phyloP scores from a whole-genome alignment of 2,797 vertebrate species.

The Sebastes miniatus region DNA sequence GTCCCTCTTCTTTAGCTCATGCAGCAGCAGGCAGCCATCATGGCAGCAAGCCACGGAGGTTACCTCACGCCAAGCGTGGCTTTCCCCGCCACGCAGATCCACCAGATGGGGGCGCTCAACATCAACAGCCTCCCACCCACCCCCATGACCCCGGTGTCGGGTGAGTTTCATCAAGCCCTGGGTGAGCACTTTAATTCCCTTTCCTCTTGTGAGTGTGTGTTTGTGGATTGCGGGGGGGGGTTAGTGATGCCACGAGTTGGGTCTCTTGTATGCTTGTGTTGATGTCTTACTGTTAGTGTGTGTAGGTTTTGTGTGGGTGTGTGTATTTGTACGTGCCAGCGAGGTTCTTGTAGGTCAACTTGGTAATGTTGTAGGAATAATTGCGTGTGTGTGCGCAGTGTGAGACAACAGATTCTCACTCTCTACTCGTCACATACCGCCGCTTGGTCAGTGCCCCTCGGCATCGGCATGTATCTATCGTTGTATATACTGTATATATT shows the following conservation, averaged over 20 bases:
- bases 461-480: too few species aligned
- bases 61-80: conserved; percentile 94
- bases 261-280: neutral
- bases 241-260: neutral
- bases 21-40: conserved; percentile 98
- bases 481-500: too few species aligned
- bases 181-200: conserved; percentile 82
- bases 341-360: conserved; percentile 9
- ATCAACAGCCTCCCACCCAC: conserved; percentile 93
- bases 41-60: conserved; percentile 94
- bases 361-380: conserved; percentile 28
- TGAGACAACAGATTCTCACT: too few species aligned
- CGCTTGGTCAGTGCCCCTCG: too few species aligned
- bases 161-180: conserved; percentile 84
- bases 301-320: conserved; percentile 17
- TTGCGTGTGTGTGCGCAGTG: neutral
- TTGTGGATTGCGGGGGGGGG: neutral
- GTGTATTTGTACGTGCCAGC: conserved; percentile 3
- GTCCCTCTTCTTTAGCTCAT: conserved; percentile 89
- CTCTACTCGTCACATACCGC: too few species aligned
- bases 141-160: conserved; percentile 90
- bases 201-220: conserved; percentile 34
- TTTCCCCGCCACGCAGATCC: conserved; percentile 95
- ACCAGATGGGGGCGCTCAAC: conserved; percentile 97
- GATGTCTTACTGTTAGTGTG: neutral